Percentiles rank a stretch among this genome's conserved stretches.
phyloP scores from a whole-genome alignment of 2,888 invertebrate genomes.

The Meiosimyza platycephala region DNA sequence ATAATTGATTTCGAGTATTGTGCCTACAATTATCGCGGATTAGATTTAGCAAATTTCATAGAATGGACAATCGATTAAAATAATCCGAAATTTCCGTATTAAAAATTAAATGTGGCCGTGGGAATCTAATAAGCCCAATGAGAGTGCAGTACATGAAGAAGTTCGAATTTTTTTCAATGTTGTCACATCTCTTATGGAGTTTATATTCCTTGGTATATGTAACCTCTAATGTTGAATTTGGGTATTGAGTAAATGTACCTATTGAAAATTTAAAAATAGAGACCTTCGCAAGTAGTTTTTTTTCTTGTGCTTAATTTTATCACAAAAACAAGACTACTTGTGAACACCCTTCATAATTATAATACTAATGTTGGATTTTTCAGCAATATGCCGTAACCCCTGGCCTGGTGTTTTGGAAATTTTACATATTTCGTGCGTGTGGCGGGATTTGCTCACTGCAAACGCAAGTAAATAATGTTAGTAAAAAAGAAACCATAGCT shows the following conservation, averaged over 20 bases:
- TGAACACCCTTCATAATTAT: neutral
- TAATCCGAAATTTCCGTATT: too few species aligned
- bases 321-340: neutral
- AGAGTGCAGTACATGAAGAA: conserved; percentile 74
- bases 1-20: conserved; percentile 96
- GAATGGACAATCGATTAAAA: too few species aligned
- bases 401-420: too few species aligned
- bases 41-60: conserved; percentile 84
- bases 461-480: too few species aligned
- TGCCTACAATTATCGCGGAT: conserved; percentile 92
- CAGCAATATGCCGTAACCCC: conserved; percentile 63
- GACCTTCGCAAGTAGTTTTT: too few species aligned
- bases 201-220: conserved; percentile 93
- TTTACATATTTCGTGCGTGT: too few species aligned
- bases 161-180: conserved; percentile 85
- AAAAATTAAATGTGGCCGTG: too few species aligned
- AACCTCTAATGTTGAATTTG: conserved; percentile 89
- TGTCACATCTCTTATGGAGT: conserved; percentile 93
- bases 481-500: too few species aligned
- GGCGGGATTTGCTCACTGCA: too few species aligned
- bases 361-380: conserved; percentile 21
- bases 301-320: too few species aligned
- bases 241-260: conserved; percentile 83
- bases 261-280: neutral
- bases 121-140: too few species aligned